Base-by-base conservation (phyloP, 2,888 invertebrate genomes). In the Panopea generosa region DNA sequence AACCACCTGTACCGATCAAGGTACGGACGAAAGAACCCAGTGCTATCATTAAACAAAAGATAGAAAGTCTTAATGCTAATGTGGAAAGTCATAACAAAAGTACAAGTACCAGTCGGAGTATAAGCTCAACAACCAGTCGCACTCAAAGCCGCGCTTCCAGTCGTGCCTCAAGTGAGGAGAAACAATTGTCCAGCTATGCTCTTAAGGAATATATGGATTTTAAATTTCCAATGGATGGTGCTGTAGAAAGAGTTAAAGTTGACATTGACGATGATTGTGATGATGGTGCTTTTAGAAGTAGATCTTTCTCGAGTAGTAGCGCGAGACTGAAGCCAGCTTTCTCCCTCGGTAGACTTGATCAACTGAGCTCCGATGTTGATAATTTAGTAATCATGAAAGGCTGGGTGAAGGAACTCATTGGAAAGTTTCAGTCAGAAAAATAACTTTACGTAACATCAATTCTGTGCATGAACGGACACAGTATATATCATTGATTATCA, bases 351-450 rank as follows among this genome's bases (percentile, higher is more conserved):
- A 62, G 84, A 20, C 79, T 87, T 0, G 89, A 89, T 66, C 83
- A 85, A 61, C 60, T 86, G 11, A 84, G 82, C 62, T 76, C 65
- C 29, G 89, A 89, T 29, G 77, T 83, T 3, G 86, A 89, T 16
- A 89, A 85, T 55, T 69, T 88, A 14, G 85, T 88, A 7, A 84
- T 88, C 11, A 89, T 89, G 88, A 88, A 86, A 67, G 90, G 90
- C 1, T 90, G 88, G 88, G 90, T 90, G 4, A 82, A 77, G 71
- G 84, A 87, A 49, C 82, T 90, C n/a, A 87, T 90, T 68, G 84
- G 77, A 61, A 90, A 85, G 68, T 90, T 89, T 74, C 90, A 90
- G 73, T 45, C 77, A 24, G 60, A 75, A 18, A 40, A 69, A 38
- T 70, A 49, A 66, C 27, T 2, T 43, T 33, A n/a, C 2, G 24